Base-by-base conservation (phyloP, 2,888 invertebrate genomes). In the Chymomyza amoena region DNA sequence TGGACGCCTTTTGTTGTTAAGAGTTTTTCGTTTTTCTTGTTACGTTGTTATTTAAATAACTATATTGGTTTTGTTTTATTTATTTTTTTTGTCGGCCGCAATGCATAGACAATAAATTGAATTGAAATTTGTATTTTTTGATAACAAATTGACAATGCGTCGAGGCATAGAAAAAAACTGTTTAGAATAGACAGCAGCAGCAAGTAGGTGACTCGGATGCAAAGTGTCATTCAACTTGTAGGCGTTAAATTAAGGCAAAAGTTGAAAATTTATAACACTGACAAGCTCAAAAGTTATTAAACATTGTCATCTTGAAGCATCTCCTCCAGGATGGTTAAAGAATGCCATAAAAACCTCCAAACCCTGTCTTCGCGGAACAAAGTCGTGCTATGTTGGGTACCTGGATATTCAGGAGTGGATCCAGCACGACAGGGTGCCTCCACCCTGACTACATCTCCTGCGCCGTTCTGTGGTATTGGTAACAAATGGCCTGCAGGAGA, bases 161-260 rank as follows among this genome's bases (percentile, higher is more conserved):
- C n/a, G n/a, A n/a, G n/a, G n/a, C n/a, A n/a, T n/a, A n/a, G n/a
- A n/a, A n/a, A n/a, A n/a, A n/a, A n/a, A n/a, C n/a, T n/a, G n/a
- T 45, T 45, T 10, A 64, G 18, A 60, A 66, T 50, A 57, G 28
- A 15, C 36, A 54, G 15, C 45, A n/a, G n/a, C n/a, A 64, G 45
- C 69, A 66, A 32, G 69, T 77, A 73, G 69, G 73, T 74, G 74
- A 76, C 72, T 45, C 39, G 76, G 72, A 76, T 75, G 76, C 77
- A 70, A 81, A 69, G 65, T 62, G 78, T 80, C 83, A 74, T 85
- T 80, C 78, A 87, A 80, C 85, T 60, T 69, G 45, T 28, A 36
- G 51, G 18, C 25, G 32, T 5, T 20, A 63, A 54, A 66, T 63
- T 68, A 61, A 32, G 6, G 13, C 36, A 15, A 15, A 36, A 39